Evolutionary conservation across 2,888 invertebrate genomes (phyloP).

Genomic region (Nemotelus nigrinus): DNA sequence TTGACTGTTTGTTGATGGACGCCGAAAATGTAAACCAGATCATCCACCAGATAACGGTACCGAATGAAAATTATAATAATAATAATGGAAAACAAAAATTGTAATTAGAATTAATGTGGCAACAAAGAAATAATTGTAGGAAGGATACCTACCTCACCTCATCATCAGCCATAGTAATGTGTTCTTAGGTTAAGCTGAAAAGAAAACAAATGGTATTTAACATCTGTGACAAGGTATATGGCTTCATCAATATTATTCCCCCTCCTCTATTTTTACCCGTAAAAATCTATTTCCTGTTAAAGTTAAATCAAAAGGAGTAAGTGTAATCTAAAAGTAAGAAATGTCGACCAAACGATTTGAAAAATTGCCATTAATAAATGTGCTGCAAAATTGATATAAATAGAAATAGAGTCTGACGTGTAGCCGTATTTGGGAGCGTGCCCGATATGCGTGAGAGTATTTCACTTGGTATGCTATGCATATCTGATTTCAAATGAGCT

Average conservation of each 20-base stretch:
- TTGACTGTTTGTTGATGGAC: slow-evolving; percentile 16
- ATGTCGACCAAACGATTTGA: neutral
- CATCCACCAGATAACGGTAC: neutral
- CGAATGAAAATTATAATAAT: slow-evolving; percentile 47
- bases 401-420: slow-evolving; percentile 20
- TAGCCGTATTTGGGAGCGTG: slow-evolving; percentile 39
- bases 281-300: too few species aligned
- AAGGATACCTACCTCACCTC: slow-evolving; percentile 85
- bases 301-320: neutral
- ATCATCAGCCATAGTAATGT: slow-evolving; percentile 87
- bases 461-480: neutral
- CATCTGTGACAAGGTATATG: too few species aligned
- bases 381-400: slow-evolving; percentile 29
- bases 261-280: too few species aligned
- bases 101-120: slow-evolving; percentile 42
- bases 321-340: neutral
- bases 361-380: neutral
- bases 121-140: neutral
- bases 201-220: neutral
- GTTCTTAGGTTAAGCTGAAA: slow-evolving; percentile 56
- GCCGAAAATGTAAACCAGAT: neutral
- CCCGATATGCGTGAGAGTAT: slow-evolving; percentile 8
- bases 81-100: slow-evolving; percentile 51
- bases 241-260: too few species aligned
- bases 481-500: slow-evolving; percentile 30